Evolutionary conservation across 1,140 invertebrate genomes (phyloP).

Genomic region (Sminthurinus signatus): DNA sequence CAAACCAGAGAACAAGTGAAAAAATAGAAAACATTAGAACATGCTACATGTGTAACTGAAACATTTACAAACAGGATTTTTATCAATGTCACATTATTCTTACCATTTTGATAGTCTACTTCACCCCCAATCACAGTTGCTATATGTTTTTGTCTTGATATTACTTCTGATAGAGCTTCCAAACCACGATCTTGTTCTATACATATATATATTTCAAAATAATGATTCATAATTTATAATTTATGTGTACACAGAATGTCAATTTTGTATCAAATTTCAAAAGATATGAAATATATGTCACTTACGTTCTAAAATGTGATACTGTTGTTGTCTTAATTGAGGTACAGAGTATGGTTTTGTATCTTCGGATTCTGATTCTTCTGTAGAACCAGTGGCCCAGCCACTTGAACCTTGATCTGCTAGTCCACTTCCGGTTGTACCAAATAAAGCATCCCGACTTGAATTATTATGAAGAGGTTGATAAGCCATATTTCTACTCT

Average conservation of each 20-base stretch:
- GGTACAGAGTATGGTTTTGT: constrained; percentile 33
- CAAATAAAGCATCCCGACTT: background rate
- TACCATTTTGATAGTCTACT: constrained; percentile 61
- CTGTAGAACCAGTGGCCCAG: constrained; percentile 50
- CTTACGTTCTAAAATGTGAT: constrained; percentile 43
- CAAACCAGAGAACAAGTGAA: constrained; percentile 29
- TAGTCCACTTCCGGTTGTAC: constrained; percentile 43
- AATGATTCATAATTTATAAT: no score
- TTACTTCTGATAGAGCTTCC: constrained; percentile 66
- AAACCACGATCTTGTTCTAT: constrained; percentile 69
- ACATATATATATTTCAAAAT: no score
- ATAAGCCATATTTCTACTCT: no score
- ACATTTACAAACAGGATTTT: background rate
- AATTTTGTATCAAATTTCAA: no score
- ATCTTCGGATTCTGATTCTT: constrained; percentile 32
- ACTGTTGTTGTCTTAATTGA: constrained; percentile 44
- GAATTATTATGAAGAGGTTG: no score
- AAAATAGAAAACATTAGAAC: background rate
- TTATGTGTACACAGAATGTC: no score
- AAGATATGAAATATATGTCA: no score
- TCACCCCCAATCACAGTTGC: constrained; percentile 66
- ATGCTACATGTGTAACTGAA: background rate
- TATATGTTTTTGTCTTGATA: constrained; percentile 68
- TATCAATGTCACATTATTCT: background rate
- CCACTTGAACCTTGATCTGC: constrained; percentile 49